Base-by-base conservation (phyloP, 2,888 invertebrate genomes). In the Papilio elwesi region DNA sequence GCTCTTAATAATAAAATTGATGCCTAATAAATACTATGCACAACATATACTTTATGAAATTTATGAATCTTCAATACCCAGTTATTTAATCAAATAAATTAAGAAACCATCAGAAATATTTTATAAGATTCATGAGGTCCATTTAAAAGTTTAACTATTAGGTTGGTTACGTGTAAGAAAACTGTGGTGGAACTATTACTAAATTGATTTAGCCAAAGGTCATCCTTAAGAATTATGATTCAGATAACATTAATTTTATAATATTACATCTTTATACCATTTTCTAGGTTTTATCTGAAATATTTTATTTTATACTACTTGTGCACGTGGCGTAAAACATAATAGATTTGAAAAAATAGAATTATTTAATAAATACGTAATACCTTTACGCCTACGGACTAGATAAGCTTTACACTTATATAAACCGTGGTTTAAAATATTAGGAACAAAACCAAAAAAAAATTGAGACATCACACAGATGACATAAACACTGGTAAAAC, bases 361-460 rank as follows among this genome's bases (percentile, higher is more conserved):
- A 12, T 43, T 59, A 38, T 57, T 6, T 10, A 70, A 65, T 49
- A 67, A 66, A 66, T 67, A 70, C 15, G 11, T 66, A 72, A 59
- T 59, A 43, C 43, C 59, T 36, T 55, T 72, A 70, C 15, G 59
- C 52, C 66, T 66, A 47, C 62, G 52, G 73, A 73, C 73, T 73
- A 73, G 73, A 51, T 70, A 52, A 66, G 52, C 16, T 48, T 65
- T 59, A 57, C 63, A 36, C 66, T 71, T 71, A 65, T n/a, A 52
- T 69, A 48, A 59, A 62, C 59, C 51, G 57, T 51, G 47, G 49
- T 64, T 43, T 64, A 69, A 64, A 12, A 71, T 65, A 76, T 70
- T 77, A 76, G 76, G 77, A 78, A 79, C 78, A 79, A 78, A 77
- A 79, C 79, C 79, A 76, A 78, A 75, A 71, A 57, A 69, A 43